phyloP scores from a whole-genome alignment of 1,140 invertebrate species.

The Coenobita brevimanus region DNA sequence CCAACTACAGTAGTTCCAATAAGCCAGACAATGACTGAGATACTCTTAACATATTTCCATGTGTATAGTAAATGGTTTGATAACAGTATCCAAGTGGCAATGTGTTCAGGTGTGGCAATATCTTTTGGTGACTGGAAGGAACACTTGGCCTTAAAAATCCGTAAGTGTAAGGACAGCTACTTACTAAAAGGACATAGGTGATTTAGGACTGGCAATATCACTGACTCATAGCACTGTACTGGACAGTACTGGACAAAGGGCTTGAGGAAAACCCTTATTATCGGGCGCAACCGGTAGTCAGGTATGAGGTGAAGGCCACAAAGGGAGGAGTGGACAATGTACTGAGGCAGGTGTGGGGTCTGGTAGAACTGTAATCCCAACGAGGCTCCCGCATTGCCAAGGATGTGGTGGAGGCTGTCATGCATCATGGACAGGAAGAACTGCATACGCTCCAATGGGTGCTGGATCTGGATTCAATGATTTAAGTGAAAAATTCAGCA shows the following conservation, averaged over 20 bases:
- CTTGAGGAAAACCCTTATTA: conserved; percentile 88
- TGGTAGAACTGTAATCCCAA: conserved; percentile 89
- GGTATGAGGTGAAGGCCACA: conserved; percentile 78
- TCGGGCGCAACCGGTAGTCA: conserved; percentile 87
- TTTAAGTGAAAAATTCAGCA: no score
- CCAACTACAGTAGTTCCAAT: no score
- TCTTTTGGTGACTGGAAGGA: no score
- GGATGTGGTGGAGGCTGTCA: conserved; percentile 85
- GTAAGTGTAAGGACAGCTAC: no score
- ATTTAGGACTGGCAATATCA: conserved; percentile 84
- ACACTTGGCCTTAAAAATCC: no score
- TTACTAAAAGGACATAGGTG: conserved; percentile 82
- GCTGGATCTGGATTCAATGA: conserved; percentile 71
- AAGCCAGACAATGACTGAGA: no score
- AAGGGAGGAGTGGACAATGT: conserved; percentile 72
- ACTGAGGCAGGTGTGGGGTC: conserved; percentile 72
- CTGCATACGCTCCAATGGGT: conserved; percentile 86
- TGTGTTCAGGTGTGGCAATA: no score
- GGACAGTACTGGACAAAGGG: conserved; percentile 90
- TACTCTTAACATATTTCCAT: no score
- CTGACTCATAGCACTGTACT: conserved; percentile 82
- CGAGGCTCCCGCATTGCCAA: conserved; percentile 84
- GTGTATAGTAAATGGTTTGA: no score
- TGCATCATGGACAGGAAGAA: conserved; percentile 82
- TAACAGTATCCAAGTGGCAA: no score